These are phyloP conservation scores for Plectrocnemia conspersa DNA, from an alignment of 1,140 invertebrate genomes.

Conservation along the genomic window DNA sequence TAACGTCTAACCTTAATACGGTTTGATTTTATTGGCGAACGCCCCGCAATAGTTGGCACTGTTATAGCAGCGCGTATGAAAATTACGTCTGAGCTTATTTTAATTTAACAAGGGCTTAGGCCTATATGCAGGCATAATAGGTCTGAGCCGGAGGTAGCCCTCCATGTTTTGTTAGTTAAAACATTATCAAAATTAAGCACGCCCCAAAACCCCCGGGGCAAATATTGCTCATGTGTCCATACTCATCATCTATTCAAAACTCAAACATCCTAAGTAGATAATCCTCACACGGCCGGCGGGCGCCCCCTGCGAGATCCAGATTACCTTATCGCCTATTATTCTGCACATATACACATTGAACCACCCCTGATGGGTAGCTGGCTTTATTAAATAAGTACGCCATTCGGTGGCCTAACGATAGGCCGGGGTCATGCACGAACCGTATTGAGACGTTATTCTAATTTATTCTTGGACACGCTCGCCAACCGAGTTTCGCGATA, in stretches of 20 bases:
- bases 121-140: background rate
- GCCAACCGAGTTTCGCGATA: too few species aligned
- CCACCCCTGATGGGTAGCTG: too few species aligned
- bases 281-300: slow-evolving; percentile 19
- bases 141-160: background rate
- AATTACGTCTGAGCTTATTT: background rate
- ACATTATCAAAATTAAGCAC: slow-evolving; percentile 33
- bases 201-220: slow-evolving; percentile 21
- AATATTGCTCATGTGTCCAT: slow-evolving; percentile 33
- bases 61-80: too few species aligned
- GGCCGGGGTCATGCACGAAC: too few species aligned
- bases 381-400: background rate
- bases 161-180: slow-evolving; percentile 30
- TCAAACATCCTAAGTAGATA: slow-evolving; percentile 33
- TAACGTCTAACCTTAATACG: too few species aligned
- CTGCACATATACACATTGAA: background rate
- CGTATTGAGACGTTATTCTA: too few species aligned
- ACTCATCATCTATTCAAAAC: slow-evolving; percentile 35
- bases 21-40: too few species aligned
- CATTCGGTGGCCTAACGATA: background rate
- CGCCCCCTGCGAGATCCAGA: slow-evolving; percentile 8
- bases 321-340: slow-evolving; percentile 10
- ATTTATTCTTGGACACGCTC: too few species aligned
- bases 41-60: too few species aligned
- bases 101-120: background rate